Percentiles rank a stretch among this genome's conserved stretches.
phyloP scores from a whole-genome alignment of 2,888 invertebrate species.

The Hemicrepidius hirtus region DNA sequence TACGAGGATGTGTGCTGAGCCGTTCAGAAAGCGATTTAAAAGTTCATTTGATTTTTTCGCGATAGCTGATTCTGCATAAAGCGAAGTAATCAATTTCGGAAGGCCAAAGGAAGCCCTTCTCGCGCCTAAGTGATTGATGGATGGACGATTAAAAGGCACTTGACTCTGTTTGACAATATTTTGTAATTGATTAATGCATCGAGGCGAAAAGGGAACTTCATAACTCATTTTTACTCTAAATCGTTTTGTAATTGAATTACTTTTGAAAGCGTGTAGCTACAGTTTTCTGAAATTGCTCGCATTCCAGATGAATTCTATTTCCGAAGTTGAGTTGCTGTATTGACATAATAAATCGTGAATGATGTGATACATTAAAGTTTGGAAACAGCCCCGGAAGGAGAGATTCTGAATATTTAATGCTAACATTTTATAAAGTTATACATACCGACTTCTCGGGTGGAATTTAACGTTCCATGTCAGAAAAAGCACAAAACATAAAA shows the following conservation, averaged over 20 bases:
- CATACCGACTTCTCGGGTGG: too few species aligned
- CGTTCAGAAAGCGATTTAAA: slow-evolving; percentile 35
- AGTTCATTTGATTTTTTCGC: slow-evolving; percentile 34
- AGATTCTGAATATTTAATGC: not conserved
- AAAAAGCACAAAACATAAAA: too few species aligned
- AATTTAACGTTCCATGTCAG: too few species aligned
- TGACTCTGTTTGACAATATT: slow-evolving; percentile 35
- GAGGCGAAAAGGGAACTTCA: slow-evolving; percentile 24
- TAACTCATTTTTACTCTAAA: slow-evolving; percentile 35
- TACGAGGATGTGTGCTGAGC: slow-evolving; percentile 18
- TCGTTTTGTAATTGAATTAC: slow-evolving; percentile 31
- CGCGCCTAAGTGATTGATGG: slow-evolving; percentile 27
- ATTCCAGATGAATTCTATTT: slow-evolving; percentile 18
- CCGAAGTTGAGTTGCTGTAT: slow-evolving; percentile 20
- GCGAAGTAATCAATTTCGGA: slow-evolving; percentile 31
- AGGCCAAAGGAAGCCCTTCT: slow-evolving; percentile 16
- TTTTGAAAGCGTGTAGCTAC: slow-evolving; percentile 29
- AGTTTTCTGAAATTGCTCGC: slow-evolving; percentile 16
- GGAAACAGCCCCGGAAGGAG: slow-evolving; percentile 3
- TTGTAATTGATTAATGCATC: slow-evolving; percentile 40
- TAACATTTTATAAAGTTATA: not conserved
- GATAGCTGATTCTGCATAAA: slow-evolving; percentile 34
- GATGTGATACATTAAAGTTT: slow-evolving; percentile 7
- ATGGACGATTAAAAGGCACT: slow-evolving; percentile 31
- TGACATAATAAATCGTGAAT: slow-evolving; percentile 24